Evolutionary conservation across 64 coral and sea anemone species (phyloP).

Genomic region (Porites lutea): DNA sequence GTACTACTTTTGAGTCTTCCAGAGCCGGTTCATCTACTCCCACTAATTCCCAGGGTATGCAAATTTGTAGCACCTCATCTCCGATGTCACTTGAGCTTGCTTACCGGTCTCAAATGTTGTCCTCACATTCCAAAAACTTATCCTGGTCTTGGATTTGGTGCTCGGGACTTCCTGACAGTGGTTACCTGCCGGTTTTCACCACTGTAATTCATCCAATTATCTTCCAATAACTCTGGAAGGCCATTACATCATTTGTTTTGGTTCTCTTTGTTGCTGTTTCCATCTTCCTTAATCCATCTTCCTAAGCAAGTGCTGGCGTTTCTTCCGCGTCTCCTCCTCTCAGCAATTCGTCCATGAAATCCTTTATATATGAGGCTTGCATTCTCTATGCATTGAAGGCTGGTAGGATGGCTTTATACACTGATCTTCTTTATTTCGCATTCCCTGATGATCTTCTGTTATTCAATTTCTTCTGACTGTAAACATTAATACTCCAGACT

Average conservation of each 20-base stretch:
- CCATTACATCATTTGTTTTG: neutral
- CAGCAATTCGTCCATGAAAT: no score
- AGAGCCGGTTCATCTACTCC: neutral
- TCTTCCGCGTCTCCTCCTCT: conserved; percentile 35
- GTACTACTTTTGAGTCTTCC: neutral
- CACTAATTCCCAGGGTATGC: neutral
- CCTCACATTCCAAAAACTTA: neutral
- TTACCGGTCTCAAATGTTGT: conserved; percentile 3
- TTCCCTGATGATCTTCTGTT: no score
- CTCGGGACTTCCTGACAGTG: no score
- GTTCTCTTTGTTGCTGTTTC: neutral
- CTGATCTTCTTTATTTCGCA: no score
- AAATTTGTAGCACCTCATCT: neutral
- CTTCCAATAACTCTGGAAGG: neutral
- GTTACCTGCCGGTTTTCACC: neutral
- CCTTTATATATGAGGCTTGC: no score
- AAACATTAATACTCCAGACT: no score
- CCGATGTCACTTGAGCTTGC: neutral
- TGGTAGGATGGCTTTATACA: no score
- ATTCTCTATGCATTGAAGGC: no score
- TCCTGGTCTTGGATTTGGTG: neutral
- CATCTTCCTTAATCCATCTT: neutral
- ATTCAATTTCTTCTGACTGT: no score
- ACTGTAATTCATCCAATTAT: neutral
- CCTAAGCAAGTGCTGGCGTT: neutral